Base-by-base conservation (phyloP, 2,113 vertebrate species). In the Lota lota region DNA sequence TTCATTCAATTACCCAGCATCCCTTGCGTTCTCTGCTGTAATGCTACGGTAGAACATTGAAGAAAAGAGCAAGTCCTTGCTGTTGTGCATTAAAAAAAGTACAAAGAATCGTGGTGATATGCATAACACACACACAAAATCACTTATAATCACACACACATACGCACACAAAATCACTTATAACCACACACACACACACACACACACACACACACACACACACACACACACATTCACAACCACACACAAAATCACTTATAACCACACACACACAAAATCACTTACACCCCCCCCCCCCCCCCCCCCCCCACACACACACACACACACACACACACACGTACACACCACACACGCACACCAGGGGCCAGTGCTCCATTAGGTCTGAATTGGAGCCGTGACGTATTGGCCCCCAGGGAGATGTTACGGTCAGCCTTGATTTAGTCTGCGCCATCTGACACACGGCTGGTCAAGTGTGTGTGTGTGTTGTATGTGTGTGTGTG, bases 341-440 rank as follows among this genome's bases (percentile, higher is more conserved):
- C 51, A 53, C 51, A 22, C 67, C 69, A 64, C 59, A 21, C 47
- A 50, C 66, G 62, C 76, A 63, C 72, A 75, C 72, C 61, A 73
- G 72, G 76, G 5, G 76, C 81, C 83, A 87, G 91, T 88, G 93
- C 93, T 95, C 93, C 94, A 95, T 96, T 94, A 94, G 92, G 89
- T 84, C 89, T 92, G 93, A 93, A 95, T 94, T 93, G 93, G 93
- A 88, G 89, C 90, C 91, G 92, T 95, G 94, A 95, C 92, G 89
- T 93, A 92, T 92, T 82, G 91, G 88, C 92, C 94, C 93, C 93
- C 82, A 72, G 91, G 91, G 94, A 95, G 92, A 91, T 94, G 94
- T 95, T 93, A 91, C 91, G 94, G 94, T 94, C 95, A 93, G 87
- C 74, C 68, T 75, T 94, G 93, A 95, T 96, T 95, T 94, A 95